These are phyloP conservation scores for Phalacrocorax aristotelis DNA, from an alignment of 2,113 vertebrate genomes.

Conservation along the genomic window DNA sequence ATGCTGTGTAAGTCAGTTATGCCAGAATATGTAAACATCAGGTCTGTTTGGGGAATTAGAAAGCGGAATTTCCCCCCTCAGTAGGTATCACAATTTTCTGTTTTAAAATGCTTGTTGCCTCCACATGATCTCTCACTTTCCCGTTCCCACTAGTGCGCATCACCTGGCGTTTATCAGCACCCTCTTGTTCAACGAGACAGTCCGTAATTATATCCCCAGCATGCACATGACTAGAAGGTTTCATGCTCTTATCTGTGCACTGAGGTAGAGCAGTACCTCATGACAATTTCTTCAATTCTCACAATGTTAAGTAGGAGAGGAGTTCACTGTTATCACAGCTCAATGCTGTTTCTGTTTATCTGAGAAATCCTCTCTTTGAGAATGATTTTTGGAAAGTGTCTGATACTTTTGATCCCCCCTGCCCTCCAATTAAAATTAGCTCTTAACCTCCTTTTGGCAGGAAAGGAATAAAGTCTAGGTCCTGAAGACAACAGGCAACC, in stretches of 20 bases:
- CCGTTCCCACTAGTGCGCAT: background rate
- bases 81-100: background rate
- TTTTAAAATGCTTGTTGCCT: background rate
- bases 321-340: background rate
- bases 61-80: background rate
- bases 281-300: background rate
- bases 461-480: conserved; percentile 36
- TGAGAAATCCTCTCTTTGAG: background rate
- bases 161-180: background rate
- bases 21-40: background rate
- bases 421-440: background rate
- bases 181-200: background rate
- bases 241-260: background rate
- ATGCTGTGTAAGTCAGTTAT: background rate
- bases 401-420: background rate
- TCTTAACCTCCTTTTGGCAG: conserved; percentile 27
- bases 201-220: background rate
- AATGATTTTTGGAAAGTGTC: conserved; percentile 21
- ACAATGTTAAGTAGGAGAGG: background rate
- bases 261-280: background rate
- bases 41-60: background rate
- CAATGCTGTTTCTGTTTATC: background rate
- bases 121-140: background rate
- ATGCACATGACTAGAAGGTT: background rate
- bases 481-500: conserved; percentile 38